Conservation (phyloP, 2,797 vertebrate species). For the Enteromius mattozi region DNA sequence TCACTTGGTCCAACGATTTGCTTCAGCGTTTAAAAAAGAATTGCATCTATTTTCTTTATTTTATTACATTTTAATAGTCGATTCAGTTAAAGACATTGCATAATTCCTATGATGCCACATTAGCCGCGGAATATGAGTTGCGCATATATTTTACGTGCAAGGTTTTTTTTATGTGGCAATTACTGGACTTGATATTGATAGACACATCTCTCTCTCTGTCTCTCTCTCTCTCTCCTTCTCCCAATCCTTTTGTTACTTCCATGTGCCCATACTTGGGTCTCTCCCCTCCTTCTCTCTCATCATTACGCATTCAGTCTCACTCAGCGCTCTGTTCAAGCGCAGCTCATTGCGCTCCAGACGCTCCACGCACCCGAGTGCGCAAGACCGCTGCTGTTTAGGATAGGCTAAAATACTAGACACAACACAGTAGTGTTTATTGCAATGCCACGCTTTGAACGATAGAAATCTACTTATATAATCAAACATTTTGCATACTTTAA, state of each 20-base stretch:
- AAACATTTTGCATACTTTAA: neutral
- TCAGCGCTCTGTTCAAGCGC: slow-evolving; percentile 37
- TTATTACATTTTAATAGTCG: neutral
- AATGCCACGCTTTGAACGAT: slow-evolving; percentile 18
- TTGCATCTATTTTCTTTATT: neutral
- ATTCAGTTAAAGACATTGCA: neutral
- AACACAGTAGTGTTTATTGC: slow-evolving; percentile 39
- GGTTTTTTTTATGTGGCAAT: neutral
- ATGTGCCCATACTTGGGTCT: slow-evolving; percentile 58
- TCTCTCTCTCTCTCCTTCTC: too few species aligned
- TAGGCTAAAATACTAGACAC: slow-evolving; percentile 56
- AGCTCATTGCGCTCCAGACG: slow-evolving; percentile 46
- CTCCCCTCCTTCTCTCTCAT: slow-evolving; percentile 61
- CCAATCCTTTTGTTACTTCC: slow-evolving; percentile 37
- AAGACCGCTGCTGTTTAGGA: slow-evolving; percentile 28
- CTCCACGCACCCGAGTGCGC: slow-evolving; percentile 34
- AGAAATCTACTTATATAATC: neutral
- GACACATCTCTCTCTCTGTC: too few species aligned
- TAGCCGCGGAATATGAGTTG: neutral
- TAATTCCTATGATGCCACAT: too few species aligned
- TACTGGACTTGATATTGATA: slow-evolving; percentile 1
- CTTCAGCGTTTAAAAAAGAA: too few species aligned
- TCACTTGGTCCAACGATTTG: neutral
- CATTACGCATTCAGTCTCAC: slow-evolving; percentile 61
- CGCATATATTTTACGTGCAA: neutral